Conservation (phyloP, 2,113 vertebrate species). For the Carassius carassius region DNA sequence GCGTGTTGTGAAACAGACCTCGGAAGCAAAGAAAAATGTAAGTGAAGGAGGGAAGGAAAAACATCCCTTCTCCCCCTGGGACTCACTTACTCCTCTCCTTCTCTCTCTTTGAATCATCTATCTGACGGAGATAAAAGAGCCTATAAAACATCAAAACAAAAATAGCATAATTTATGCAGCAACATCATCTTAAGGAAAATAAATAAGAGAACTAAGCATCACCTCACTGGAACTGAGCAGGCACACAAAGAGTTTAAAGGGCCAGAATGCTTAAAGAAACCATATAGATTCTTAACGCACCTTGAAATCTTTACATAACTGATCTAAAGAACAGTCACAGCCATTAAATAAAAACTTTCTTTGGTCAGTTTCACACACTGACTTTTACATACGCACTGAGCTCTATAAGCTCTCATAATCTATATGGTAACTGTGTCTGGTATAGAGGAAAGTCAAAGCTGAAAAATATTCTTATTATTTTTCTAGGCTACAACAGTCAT, state of each 20-base stretch:
- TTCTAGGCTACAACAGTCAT: no score
- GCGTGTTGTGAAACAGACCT: neutral
- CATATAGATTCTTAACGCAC: neutral
- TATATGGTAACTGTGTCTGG: neutral
- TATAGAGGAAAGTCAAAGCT: slow-evolving; percentile 11
- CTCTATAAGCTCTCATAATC: neutral
- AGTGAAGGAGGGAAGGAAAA: slow-evolving; percentile 33
- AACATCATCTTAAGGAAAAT: slow-evolving; percentile 10
- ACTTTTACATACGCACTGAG: neutral
- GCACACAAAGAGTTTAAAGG: neutral
- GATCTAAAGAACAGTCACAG: neutral
- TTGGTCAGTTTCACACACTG: neutral
- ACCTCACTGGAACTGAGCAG: slow-evolving; percentile 44
- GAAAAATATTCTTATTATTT: no score
- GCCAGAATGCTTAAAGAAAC: neutral
- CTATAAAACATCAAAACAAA: slow-evolving; percentile 53
- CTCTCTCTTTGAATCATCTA: slow-evolving; percentile 66
- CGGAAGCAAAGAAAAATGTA: slow-evolving; percentile 41
- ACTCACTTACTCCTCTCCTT: slow-evolving; percentile 39
- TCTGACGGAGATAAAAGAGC: slow-evolving; percentile 68
- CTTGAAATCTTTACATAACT: neutral
- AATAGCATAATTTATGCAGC: slow-evolving; percentile 65
- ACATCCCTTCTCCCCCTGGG: slow-evolving; percentile 1
- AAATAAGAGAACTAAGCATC: slow-evolving; percentile 44
- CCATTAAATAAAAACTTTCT: slow-evolving; percentile 6